phyloP scores from a whole-genome alignment of 2,797 vertebrate genomes.

The Garrulus glandarius region DNA sequence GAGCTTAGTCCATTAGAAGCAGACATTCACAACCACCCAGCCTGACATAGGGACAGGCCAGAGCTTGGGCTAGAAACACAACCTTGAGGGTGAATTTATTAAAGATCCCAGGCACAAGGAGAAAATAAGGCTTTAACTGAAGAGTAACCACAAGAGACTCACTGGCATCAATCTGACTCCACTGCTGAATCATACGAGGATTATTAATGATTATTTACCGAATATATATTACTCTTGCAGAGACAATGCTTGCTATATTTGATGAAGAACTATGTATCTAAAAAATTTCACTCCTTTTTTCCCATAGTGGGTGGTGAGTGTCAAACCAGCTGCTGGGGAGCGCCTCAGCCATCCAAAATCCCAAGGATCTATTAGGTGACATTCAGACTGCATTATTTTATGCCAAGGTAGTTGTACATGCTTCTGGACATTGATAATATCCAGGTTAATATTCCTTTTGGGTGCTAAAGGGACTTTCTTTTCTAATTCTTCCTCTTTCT shows the following conservation, averaged over 20 bases:
- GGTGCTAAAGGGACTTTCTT: background rate
- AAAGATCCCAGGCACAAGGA: background rate
- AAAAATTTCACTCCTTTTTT: background rate
- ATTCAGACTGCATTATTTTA: rapidly evolving
- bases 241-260: background rate
- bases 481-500: background rate
- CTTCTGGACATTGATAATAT: background rate
- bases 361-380: background rate
- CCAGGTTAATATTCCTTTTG: background rate
- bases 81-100: background rate
- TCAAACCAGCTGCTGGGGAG: background rate
- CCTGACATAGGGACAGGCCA: background rate
- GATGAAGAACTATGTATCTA: background rate
- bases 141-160: background rate
- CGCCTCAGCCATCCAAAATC: background rate
- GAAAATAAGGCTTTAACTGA: background rate
- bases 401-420: rapidly evolving
- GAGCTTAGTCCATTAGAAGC: background rate
- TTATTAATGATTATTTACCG: background rate
- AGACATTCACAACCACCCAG: background rate
- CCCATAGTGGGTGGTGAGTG: background rate
- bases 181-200: background rate
- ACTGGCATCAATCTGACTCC: background rate
- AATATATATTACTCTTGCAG: background rate
- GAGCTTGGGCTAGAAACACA: background rate